These are phyloP conservation scores for Rafetus swinhoei DNA, from an alignment of 2,113 vertebrate genomes.

Conservation along the genomic window DNA sequence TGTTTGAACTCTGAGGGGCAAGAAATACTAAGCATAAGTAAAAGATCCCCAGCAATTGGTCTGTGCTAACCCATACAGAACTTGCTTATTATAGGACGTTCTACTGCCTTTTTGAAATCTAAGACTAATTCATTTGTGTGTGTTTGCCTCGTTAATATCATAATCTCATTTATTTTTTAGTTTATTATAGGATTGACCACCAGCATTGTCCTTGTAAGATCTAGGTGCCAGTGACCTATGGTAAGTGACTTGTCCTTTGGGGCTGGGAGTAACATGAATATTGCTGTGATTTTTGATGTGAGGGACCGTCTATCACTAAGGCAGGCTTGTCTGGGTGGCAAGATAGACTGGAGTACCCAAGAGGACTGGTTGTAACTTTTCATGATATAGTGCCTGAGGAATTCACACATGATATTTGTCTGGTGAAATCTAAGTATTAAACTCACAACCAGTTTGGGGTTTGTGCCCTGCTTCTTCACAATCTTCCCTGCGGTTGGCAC, in stretches of 20 bases:
- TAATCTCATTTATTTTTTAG: neutral
- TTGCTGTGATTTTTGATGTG: neutral
- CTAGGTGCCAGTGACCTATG: too few relatives aligned
- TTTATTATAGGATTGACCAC: neutral
- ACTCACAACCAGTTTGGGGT: too few relatives aligned
- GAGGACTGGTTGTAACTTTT: too few relatives aligned
- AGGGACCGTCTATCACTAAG: neutral
- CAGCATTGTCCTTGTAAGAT: neutral
- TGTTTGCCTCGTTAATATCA: neutral
- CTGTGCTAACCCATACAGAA: neutral
- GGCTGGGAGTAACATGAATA: neutral
- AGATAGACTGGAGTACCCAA: neutral
- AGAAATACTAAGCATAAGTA: neutral
- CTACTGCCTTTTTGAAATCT: neutral
- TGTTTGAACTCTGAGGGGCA: neutral
- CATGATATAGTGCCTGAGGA: too few relatives aligned
- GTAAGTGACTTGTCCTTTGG: neutral
- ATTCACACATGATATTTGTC: too few relatives aligned
- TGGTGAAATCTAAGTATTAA: too few relatives aligned
- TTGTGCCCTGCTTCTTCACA: too few relatives aligned
- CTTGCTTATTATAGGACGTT: neutral
- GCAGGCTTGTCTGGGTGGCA: neutral
- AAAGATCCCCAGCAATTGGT: neutral
- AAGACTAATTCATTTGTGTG: neutral
- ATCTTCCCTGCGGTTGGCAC: too few relatives aligned